Percentiles rank a stretch among this genome's conserved stretches.
phyloP scores from a whole-genome alignment of 2,113 vertebrate genomes.

The Stictonetta naevosa region DNA sequence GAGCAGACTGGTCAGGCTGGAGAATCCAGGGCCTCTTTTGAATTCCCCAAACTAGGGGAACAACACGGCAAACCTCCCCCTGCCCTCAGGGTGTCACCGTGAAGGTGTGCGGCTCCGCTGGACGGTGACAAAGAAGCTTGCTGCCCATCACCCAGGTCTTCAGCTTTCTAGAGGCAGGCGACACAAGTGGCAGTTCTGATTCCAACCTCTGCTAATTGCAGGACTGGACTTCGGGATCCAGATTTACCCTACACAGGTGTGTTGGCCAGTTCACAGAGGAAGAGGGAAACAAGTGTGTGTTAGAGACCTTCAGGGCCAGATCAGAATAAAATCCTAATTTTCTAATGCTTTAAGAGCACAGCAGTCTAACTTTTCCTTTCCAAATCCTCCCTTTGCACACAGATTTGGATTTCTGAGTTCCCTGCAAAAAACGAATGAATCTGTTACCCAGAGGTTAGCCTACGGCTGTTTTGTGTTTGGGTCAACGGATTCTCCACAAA shows the following conservation, averaged over 20 bases:
- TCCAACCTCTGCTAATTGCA: not conserved
- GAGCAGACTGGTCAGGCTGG: not conserved
- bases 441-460: not conserved
- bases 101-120: not conserved
- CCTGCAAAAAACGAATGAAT: not conserved
- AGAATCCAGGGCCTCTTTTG: not conserved
- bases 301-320: not conserved
- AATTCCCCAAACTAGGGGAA: not conserved
- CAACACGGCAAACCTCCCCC: fast-evolving
- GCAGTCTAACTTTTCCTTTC: not conserved
- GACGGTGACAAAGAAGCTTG: fast-evolving
- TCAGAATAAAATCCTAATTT: not conserved
- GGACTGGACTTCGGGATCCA: not conserved
- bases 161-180: not conserved
- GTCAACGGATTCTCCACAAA: not conserved
- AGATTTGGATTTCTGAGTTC: not conserved
- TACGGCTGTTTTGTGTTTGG: not conserved
- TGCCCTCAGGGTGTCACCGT: not conserved
- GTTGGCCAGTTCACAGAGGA: not conserved
- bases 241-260: not conserved
- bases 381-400: not conserved
- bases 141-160: fast-evolving
- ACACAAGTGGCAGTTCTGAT: not conserved
- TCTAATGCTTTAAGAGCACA: not conserved
- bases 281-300: not conserved